A percentile compares a stretch with the other conserved stretches of the same genome.
These are phyloP conservation scores for Zygothrica quintamaculata DNA, from an alignment of 2,888 invertebrate species.

Conservation along the genomic window DNA sequence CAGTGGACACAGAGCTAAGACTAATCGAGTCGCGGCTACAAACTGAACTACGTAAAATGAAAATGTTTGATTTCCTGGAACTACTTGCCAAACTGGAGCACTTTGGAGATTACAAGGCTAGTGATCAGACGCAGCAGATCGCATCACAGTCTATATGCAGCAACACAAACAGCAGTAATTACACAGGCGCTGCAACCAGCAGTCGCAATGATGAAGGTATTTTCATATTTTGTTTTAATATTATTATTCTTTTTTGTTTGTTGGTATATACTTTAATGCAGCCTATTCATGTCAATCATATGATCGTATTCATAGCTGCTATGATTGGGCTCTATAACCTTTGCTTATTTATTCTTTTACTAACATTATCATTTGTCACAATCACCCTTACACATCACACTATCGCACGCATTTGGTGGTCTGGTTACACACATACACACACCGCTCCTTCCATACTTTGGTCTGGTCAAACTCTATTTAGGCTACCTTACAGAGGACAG, in stretches of 20 bases:
- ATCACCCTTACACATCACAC: conserved; percentile 2
- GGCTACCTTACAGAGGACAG: conserved; percentile 85
- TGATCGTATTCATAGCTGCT: not conserved
- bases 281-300: not conserved
- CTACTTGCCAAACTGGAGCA: conserved; percentile 61
- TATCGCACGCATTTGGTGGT: conserved; percentile 11
- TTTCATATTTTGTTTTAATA: not conserved
- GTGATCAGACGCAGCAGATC: conserved; percentile 63
- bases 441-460: conserved; percentile 19
- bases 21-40: conserved; percentile 56
- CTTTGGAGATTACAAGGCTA: conserved; percentile 65
- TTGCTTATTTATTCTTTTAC: conserved; percentile 19
- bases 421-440: conserved; percentile 16
- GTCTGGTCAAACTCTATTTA: conserved; percentile 71
- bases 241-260: not conserved
- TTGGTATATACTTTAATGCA: not conserved
- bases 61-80: conserved; percentile 74
- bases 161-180: conserved; percentile 37
- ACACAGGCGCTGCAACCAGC: conserved; percentile 9
- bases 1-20: conserved; percentile 56
- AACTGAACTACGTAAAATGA: conserved; percentile 73
- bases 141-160: conserved; percentile 56
- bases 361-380: conserved; percentile 16
- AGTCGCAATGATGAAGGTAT: conserved; percentile 76
- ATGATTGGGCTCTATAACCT: conserved; percentile 12